Evolutionary conservation across 2,797 vertebrate species (phyloP), one percentile per base, ranked within the genome.

Genomic region (Falco biarmicus): DNA sequence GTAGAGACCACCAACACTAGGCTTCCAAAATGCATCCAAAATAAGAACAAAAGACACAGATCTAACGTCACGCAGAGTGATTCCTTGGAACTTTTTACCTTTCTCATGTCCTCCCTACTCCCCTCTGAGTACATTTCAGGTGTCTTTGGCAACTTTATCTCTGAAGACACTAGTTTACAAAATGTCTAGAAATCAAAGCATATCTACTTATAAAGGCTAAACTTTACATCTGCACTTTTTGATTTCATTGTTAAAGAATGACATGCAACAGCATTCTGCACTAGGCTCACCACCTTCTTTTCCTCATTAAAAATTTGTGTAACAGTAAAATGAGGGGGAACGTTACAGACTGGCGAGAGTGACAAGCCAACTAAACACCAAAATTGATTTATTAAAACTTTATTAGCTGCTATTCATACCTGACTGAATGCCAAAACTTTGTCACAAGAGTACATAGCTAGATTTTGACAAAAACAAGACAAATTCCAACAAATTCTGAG

Each of bases 201-300:
- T 26, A 54, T 16, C 19, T 64, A 15, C 21, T 48, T 78, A 37
- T 3, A 21, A 74, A 74, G 32, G 26, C 5, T 10, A 47, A 70
- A 69, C 5, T 74, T 65, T 26, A 50, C 3, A 50, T 15, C 2
- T 3, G 3, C 1, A 0, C 1, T 22, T 39, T 61, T 29, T 2
- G 19, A 65, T 66, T 79, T 59, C 3, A 9, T 21, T 84, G 20
- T 47, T 74, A 43, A 76, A 76, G 7, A 56, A 34, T 25, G 73
- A 54, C 22, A 63, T 24, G 43, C 9, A 89, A 34, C 1, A 94
- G 10, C 13, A 37, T 48, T 75, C 53, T 34, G 26, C 13, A 70
- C 18, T 50, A 74, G n/a, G 18, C 17, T 81, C 21, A 60, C 7
- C 31, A 41, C 7, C 13, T 53, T 48, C 34, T 66, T 24, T 37